Evolutionary conservation across 2,797 vertebrate species (phyloP).

Genomic region (Karalla daura): DNA sequence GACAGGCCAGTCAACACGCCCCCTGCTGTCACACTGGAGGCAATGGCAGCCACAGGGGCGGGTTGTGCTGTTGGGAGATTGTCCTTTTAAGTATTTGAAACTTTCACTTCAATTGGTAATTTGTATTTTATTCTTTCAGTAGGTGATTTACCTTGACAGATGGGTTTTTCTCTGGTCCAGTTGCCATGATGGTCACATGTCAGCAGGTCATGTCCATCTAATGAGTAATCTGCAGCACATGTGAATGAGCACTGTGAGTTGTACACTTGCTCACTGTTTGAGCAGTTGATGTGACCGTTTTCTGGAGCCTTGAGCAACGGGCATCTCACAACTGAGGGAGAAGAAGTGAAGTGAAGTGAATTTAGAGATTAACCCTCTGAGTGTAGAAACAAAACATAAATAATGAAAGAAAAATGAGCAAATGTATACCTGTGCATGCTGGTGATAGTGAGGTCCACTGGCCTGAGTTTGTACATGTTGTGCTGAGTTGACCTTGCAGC

Average conservation of each 20-base stretch:
- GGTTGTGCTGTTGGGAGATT: conserved; percentile 42
- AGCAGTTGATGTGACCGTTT: conserved; percentile 77
- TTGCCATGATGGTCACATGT: conserved; percentile 78
- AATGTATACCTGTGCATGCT: conserved; percentile 59
- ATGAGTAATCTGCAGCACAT: conserved; percentile 71
- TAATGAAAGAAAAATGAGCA: background rate
- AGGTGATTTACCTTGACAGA: conserved; percentile 77
- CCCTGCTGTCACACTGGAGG: conserved; percentile 47
- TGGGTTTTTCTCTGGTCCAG: conserved; percentile 80
- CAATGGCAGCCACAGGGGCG: background rate
- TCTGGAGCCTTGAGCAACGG: conserved; percentile 57
- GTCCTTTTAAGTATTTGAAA: background rate
- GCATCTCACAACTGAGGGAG: conserved; percentile 71
- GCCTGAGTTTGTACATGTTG: conserved; percentile 50
- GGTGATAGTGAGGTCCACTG: conserved; percentile 57
- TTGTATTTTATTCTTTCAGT: background rate
- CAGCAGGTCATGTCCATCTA: conserved; percentile 64
- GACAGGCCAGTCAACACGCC: conserved; percentile 49
- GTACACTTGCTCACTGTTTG: conserved; percentile 60
- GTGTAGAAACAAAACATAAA: too few relatives aligned
- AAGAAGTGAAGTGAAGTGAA: background rate
- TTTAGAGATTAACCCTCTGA: background rate
- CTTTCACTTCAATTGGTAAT: background rate
- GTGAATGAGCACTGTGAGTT: conserved; percentile 81
- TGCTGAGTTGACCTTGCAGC: conserved; percentile 51